These are phyloP conservation scores for Trialeurodes vaporariorum DNA, from an alignment of 1,140 invertebrate genomes.

Conservation along the genomic window DNA sequence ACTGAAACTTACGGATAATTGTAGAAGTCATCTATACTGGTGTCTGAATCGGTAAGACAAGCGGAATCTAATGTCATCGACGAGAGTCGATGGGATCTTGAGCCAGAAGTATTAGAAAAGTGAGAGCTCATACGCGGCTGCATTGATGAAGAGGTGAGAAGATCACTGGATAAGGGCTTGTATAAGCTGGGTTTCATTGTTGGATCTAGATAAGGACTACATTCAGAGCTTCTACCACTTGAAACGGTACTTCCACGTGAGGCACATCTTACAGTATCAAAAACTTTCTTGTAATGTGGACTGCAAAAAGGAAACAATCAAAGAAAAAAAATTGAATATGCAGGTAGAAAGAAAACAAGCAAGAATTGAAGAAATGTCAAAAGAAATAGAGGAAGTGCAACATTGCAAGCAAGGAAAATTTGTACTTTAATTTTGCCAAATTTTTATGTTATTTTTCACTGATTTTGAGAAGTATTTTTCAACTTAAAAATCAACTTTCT, in stretches of 20 bases:
- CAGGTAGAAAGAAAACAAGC: background rate
- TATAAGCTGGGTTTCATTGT: background rate
- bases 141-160: background rate
- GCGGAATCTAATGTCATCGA: background rate
- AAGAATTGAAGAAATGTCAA: too few species aligned
- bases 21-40: background rate
- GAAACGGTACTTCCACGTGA: slow-evolving; percentile 35
- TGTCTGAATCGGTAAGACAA: background rate
- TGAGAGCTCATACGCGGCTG: background rate
- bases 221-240: background rate
- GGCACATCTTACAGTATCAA: slow-evolving; percentile 69
- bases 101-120: background rate
- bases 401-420: too few species aligned
- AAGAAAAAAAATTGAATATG: background rate
- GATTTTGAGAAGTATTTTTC: too few species aligned
- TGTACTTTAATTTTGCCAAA: too few species aligned
- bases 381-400: too few species aligned
- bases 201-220: background rate
- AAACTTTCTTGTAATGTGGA: slow-evolving; percentile 63
- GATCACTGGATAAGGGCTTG: background rate
- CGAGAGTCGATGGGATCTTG: background rate
- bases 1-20: background rate
- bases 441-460: too few species aligned
- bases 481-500: too few species aligned
- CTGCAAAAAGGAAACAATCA: slow-evolving; percentile 34